Evolutionary conservation across 2,888 invertebrate species (phyloP).

Genomic region (Caenorhabditis japonica): DNA sequence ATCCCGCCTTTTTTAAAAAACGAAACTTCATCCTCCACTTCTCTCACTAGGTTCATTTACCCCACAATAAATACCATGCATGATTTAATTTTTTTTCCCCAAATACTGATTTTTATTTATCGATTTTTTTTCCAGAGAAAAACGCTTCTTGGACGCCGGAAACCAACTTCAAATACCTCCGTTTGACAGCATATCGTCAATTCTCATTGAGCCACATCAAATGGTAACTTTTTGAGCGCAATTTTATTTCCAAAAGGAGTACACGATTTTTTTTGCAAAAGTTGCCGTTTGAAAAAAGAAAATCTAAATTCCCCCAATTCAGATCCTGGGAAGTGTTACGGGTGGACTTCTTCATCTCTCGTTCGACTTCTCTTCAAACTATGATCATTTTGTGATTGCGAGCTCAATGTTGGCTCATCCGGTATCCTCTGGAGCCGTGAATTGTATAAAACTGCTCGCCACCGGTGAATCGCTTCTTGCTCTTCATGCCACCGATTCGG

Average conservation of each 20-base stretch:
- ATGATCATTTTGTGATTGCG: conserved; percentile 55
- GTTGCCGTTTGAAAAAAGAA: neutral
- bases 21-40: too few species aligned
- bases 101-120: neutral
- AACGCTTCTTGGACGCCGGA: conserved; percentile 62
- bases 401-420: conserved; percentile 56
- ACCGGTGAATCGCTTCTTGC: conserved; percentile 57
- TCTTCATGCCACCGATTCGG: conserved; percentile 49
- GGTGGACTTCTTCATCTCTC: conserved; percentile 60
- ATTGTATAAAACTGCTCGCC: conserved; percentile 50
- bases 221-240: conserved; percentile 28
- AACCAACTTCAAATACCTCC: conserved; percentile 51
- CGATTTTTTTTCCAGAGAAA: conserved; percentile 61
- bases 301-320: neutral
- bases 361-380: conserved; percentile 55
- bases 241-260: neutral
- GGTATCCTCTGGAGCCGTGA: conserved; percentile 52
- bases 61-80: neutral
- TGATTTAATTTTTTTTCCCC: neutral
- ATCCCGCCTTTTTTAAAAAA: too few species aligned
- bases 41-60: conserved; percentile 15
- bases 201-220: conserved; percentile 57
- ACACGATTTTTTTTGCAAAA: conserved; percentile 1
- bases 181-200: conserved; percentile 57
- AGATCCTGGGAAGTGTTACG: conserved; percentile 60